Evolutionary conservation across 1,140 invertebrate species (phyloP), one percentile per base, ranked within the genome.

Genomic region (Drosophila quadrilineata): DNA sequence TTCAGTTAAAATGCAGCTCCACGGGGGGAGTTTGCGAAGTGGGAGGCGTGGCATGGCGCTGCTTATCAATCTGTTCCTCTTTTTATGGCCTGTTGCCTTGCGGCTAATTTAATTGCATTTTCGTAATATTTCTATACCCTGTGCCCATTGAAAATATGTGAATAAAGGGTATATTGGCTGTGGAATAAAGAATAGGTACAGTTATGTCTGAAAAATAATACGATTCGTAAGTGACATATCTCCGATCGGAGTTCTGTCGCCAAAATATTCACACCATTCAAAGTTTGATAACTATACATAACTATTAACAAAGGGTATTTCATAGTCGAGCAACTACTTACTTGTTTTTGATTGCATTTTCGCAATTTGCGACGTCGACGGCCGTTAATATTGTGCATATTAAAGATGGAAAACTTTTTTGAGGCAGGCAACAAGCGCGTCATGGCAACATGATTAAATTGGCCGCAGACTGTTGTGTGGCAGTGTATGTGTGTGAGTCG

Each of bases 91-190:
- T 41, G 48, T 52, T 66, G 73, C 65, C 60, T 73, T 84, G 73
- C 56, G 73, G 73, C 79, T 82, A 85, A 82, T 82, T 85, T 85
- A 82, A 82, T 85, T 82, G 77, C 69, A 82, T 70, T 12, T 9
- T n/a, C n/a, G n/a, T n/a, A n/a, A n/a, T n/a, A n/a, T 21, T 43
- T 14, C 10, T 5, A 26, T 9, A 22, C 40, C 31, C 9, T 6
- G 24, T 14, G 12, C 2, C n/a, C n/a, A n/a, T n/a, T n/a, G n/a
- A n/a, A n/a, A n/a, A n/a, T n/a, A n/a, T n/a, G n/a, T n/a, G n/a
- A n/a, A n/a, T n/a, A 3, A 1, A 4, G 22, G 40, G 40, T 43
- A 43, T 26, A 6, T 14, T 4, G 22, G n/a, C n/a, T n/a, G n/a
- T n/a, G n/a, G n/a, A n/a, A n/a, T n/a, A n/a, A n/a, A n/a, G n/a